phyloP scores from a whole-genome alignment of 2,113 vertebrate species.

The Scolopax mira region DNA sequence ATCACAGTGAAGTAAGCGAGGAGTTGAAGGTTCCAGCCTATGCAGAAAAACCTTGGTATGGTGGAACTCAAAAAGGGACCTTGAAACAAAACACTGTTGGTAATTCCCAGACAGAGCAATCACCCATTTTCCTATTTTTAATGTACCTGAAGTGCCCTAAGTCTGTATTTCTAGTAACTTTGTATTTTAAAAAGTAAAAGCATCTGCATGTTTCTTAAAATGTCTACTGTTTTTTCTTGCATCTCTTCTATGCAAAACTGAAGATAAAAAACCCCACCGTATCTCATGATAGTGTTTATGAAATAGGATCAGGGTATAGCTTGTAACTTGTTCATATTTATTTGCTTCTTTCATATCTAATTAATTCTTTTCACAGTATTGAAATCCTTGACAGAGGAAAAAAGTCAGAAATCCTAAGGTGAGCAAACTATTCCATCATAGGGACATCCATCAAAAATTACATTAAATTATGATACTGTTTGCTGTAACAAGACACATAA shows the following conservation, averaged over 20 bases:
- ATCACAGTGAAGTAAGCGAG: constrained; percentile 90
- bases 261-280: not conserved
- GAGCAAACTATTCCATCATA: not conserved
- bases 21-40: not conserved
- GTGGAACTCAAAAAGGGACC: not conserved
- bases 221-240: not conserved
- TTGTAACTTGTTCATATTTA: not conserved
- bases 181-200: constrained; percentile 42
- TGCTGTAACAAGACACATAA: not conserved
- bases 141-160: constrained; percentile 34
- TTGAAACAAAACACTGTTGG: not conserved
- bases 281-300: not conserved
- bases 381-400: not conserved
- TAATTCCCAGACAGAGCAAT: not conserved
- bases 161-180: constrained; percentile 58
- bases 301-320: not conserved
- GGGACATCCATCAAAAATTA: not conserved
- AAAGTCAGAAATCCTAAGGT: not conserved
- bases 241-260: not conserved
- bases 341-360: not conserved
- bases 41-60: accelerated
- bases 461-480: not conserved
- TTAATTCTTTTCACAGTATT: not conserved
- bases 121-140: not conserved
- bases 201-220: not conserved